Percentiles rank a stretch among this genome's conserved stretches.
phyloP scores from a whole-genome alignment of 2,797 vertebrate genomes.

The Sebastes alutus region DNA sequence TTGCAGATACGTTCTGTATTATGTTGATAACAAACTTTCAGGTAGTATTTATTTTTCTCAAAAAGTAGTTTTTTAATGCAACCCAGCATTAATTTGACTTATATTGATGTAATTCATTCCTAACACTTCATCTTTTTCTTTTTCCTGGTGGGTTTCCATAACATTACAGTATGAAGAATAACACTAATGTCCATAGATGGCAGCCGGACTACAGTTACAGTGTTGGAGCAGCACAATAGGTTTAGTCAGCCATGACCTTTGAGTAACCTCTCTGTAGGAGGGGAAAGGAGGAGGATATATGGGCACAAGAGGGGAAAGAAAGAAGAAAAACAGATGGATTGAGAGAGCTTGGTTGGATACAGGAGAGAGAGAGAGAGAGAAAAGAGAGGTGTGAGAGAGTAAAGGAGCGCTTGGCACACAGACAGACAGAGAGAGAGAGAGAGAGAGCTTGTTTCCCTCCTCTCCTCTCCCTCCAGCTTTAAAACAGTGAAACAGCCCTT shows the following conservation, averaged over 20 bases:
- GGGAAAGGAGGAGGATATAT: slow-evolving; percentile 5
- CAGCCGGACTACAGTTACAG: slow-evolving; percentile 5
- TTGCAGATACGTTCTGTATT: background rate
- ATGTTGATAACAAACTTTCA: background rate
- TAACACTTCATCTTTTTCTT: background rate
- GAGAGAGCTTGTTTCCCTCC: slow-evolving; percentile 20
- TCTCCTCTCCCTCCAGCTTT: slow-evolving; percentile 26
- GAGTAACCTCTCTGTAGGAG: slow-evolving; percentile 33
- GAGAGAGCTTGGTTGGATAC: background rate
- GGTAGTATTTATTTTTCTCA: too few relatives aligned
- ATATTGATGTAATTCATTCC: background rate
- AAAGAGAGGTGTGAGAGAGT: slow-evolving; percentile 23
- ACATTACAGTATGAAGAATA: slow-evolving; percentile 9
- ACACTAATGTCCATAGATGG: slow-evolving; percentile 11
- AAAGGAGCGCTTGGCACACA: slow-evolving; percentile 8
- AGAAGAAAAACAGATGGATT: slow-evolving; percentile 2
- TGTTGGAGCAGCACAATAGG: slow-evolving; percentile 14
- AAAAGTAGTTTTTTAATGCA: too few relatives aligned
- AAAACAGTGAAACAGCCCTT: slow-evolving; percentile 45
- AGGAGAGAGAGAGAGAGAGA: background rate
- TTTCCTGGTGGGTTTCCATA: background rate
- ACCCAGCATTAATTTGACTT: background rate
- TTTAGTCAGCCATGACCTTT: slow-evolving; percentile 52
- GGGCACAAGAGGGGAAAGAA: slow-evolving; percentile 1
- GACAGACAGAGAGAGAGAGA: background rate